These are phyloP conservation scores for Acleris sparsana DNA, from an alignment of 2,888 invertebrate genomes.

Conservation along the genomic window DNA sequence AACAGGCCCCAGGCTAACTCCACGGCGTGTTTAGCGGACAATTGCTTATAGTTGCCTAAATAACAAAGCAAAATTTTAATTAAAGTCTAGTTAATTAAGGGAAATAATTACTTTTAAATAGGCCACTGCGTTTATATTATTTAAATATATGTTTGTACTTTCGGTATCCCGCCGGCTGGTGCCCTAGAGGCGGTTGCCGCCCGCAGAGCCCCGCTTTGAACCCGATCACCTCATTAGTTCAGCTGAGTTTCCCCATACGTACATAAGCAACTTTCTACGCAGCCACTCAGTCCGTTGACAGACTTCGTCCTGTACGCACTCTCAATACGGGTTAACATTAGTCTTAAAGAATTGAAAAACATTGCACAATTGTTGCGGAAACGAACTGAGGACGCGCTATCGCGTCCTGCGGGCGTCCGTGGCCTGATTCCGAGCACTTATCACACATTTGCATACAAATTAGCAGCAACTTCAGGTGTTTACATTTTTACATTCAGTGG, in stretches of 20 bases:
- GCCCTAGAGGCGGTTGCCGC: constrained; percentile 66
- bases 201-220: constrained; percentile 72
- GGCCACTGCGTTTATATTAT: constrained; percentile 8
- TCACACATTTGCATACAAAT: constrained; percentile 77
- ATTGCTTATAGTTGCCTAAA: too few species aligned
- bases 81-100: constrained; percentile 11
- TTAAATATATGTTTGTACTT: constrained; percentile 22
- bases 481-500: constrained; percentile 61
- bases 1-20: too few species aligned
- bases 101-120: constrained; percentile 4
- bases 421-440: constrained; percentile 75
- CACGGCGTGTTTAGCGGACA: too few species aligned
- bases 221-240: constrained; percentile 79
- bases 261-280: constrained; percentile 63
- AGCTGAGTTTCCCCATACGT: constrained; percentile 69
- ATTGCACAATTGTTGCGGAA: constrained; percentile 76
- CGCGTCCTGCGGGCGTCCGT: constrained; percentile 80
- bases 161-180: constrained; percentile 44
- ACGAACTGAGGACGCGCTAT: constrained; percentile 66
- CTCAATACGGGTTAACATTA: constrained; percentile 49
- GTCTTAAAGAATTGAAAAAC: constrained; percentile 50
- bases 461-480: constrained; percentile 57
- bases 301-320: constrained; percentile 72
- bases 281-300: constrained; percentile 70
- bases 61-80: constrained; percentile 18